These are phyloP conservation scores for Altica lythri DNA, from an alignment of 2,888 invertebrate species.

Conservation along the genomic window DNA sequence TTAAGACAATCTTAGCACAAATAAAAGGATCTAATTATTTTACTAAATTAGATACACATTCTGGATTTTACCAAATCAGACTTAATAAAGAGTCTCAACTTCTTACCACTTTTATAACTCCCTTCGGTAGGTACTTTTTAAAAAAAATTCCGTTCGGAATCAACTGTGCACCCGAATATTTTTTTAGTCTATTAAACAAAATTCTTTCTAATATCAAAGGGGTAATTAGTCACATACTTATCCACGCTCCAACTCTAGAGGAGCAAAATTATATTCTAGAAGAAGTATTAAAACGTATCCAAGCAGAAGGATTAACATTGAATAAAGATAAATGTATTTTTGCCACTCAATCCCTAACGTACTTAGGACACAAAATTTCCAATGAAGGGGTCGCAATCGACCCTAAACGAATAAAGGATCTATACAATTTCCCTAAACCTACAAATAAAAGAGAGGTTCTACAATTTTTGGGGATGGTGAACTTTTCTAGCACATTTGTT, in stretches of 20 bases:
- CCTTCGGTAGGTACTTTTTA: constrained; percentile 31
- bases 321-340: constrained; percentile 44
- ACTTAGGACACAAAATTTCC: constrained; percentile 42
- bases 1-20: constrained; percentile 38
- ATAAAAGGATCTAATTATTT: constrained; percentile 39
- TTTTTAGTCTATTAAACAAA: constrained; percentile 23
- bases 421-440: constrained; percentile 35
- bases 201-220: constrained; percentile 24
- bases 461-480: constrained; percentile 30
- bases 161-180: constrained; percentile 31
- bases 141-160: constrained; percentile 30
- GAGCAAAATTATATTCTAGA: constrained; percentile 36
- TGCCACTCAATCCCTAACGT: not conserved
- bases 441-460: too few relatives aligned
- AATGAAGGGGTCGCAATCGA: constrained; percentile 33
- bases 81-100: constrained; percentile 23
- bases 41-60: constrained; percentile 26
- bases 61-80: constrained; percentile 29
- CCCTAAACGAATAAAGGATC: constrained; percentile 34
- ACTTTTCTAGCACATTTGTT: constrained; percentile 21
- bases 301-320: constrained; percentile 36
- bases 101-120: constrained; percentile 33
- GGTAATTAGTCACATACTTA: constrained; percentile 27
- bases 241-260: constrained; percentile 34
- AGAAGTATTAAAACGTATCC: constrained; percentile 35